Conservation (phyloP, 2,113 vertebrate genomes). For the Candoia aspera region DNA sequence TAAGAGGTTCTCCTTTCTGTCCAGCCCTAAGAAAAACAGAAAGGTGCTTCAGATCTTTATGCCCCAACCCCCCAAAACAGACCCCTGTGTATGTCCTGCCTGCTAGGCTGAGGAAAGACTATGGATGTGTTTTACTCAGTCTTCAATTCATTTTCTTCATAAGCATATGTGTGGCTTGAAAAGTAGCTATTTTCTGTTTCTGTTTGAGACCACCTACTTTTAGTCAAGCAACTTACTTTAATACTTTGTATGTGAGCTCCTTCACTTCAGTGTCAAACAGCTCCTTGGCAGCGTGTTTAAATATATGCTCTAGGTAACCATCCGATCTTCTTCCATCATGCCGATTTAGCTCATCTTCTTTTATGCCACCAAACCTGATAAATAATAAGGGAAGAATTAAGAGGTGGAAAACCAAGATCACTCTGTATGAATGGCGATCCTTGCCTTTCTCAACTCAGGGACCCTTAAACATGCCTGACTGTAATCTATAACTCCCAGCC, state of each 20-base stretch:
- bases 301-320: slow-evolving; percentile 89
- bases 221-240: slow-evolving; percentile 76
- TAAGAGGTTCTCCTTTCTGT: too few relatives aligned
- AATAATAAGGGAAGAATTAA: slow-evolving; percentile 14
- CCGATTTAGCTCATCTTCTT: slow-evolving; percentile 71
- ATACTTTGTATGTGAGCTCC: slow-evolving; percentile 85
- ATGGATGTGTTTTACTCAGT: too few relatives aligned
- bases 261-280: slow-evolving; percentile 87
- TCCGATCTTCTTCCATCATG: slow-evolving; percentile 84
- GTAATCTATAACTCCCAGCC: background rate
- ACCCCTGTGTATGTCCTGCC: too few relatives aligned
- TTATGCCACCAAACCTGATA: slow-evolving; percentile 78
- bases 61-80: too few relatives aligned
- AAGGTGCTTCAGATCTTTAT: too few relatives aligned
- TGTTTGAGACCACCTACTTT: background rate
- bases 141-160: too few relatives aligned
- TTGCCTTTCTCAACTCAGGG: background rate
- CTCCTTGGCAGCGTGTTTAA: slow-evolving; percentile 90
- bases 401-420: background rate
- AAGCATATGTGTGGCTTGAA: background rate
- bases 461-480: background rate
- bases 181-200: background rate
- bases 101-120: too few relatives aligned
- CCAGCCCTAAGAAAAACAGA: too few relatives aligned
- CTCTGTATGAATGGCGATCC: rapidly evolving